Evolutionary conservation across 2,113 vertebrate species (phyloP).

Genomic region (Litocranius walleri): DNA sequence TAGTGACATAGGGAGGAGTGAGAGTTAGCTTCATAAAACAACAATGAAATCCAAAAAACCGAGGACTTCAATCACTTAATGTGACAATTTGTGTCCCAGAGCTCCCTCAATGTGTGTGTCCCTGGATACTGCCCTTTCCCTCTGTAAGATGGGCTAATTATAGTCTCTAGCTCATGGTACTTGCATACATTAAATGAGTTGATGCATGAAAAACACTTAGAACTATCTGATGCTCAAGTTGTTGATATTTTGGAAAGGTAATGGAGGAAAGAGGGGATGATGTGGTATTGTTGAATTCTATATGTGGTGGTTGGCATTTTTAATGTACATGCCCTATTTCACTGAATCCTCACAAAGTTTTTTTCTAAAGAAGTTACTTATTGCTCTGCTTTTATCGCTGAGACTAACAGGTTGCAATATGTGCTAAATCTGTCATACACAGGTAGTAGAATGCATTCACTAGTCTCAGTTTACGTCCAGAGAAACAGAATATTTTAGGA

Average conservation of each 20-base stretch:
- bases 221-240: neutral
- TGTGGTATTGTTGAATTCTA: neutral
- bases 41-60: neutral
- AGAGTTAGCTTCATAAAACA: neutral
- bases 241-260: neutral
- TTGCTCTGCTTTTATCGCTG: neutral
- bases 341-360: neutral
- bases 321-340: neutral
- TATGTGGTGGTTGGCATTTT: neutral
- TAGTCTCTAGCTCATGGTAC: neutral
- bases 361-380: neutral
- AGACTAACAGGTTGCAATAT: neutral
- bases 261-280: neutral
- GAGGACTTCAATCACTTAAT: neutral
- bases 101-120: neutral
- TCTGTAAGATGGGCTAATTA: neutral
- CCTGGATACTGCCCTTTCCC: neutral
- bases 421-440: neutral
- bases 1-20: neutral
- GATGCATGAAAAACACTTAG: neutral
- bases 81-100: neutral
- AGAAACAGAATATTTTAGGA: neutral
- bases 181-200: neutral
- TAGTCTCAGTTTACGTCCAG: neutral
- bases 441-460: neutral